Evolutionary conservation across 2,797 vertebrate species (phyloP), one percentile per base, ranked within the genome.

Genomic region (Buceros bicornis): DNA sequence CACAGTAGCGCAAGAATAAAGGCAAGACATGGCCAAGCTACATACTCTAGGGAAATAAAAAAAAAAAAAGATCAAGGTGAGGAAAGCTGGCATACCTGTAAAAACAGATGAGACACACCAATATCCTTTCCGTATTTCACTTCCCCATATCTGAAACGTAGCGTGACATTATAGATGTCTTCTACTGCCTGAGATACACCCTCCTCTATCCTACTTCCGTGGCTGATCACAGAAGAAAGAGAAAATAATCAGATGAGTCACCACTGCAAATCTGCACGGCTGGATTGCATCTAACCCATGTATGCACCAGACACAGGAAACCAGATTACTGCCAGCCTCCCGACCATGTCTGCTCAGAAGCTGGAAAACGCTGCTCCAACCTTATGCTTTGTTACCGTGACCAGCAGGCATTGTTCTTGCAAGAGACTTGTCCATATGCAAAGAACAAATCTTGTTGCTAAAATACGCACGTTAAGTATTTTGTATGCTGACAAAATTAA

Each of bases 221-320:
- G 0, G 19, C 58, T 66, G 69, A 83, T 53, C 16, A 16, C n/a
- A 71, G 56, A 77, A 53, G 70, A 47, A 83, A 85, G 35, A 57
- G 22, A 65, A 92, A 76, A 56, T 24, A 50, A 73, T 53, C 86
- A 53, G 69, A 84, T 80, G 95, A 94, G 78, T 95, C 90, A 94
- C 48, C 3, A 5, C 56, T 79, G 57, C 71, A 82, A 77, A 90
- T 67, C 31, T 77, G 88, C 60, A 35, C 0, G 4, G 77, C 79
- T 92, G 86, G 77, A 88, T 69, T 0, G 0, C 61, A 71, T 91
- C 67, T 78, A 74, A 60, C 70, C 72, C 64, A 48, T 56, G 83
- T 33, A 51, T 8, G 16, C 72, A 88, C 17, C 82, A 93, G 48
- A 73, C 87, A 80, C 70, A 82, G 86, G 66, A 79, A 93, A 89